Conservation (phyloP, 2,797 vertebrate genomes). For the Corythornis leucogaster region DNA sequence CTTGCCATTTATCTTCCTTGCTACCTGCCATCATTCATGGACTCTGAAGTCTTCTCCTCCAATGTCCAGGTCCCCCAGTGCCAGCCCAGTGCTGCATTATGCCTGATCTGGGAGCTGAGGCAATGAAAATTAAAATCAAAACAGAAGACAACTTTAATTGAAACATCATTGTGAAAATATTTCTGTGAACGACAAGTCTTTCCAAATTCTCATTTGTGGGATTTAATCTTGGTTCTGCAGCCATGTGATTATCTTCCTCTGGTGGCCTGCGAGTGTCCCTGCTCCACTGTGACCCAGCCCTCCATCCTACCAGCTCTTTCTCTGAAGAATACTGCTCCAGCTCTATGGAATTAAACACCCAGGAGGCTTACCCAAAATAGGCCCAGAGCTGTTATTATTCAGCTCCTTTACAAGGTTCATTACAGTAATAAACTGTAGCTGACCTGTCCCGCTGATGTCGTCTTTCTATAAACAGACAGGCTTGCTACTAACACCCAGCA, state of each 20-base stretch:
- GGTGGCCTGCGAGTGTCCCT: background rate
- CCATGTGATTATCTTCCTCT: background rate
- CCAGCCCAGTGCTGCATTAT: accelerated
- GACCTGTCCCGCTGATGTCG: conserved; percentile 21
- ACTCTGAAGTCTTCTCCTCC: background rate
- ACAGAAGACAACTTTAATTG: background rate
- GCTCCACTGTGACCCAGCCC: background rate
- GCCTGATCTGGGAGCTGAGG: background rate
- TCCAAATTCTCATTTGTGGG: background rate
- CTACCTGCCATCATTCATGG: accelerated
- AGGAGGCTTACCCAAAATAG: conserved; percentile 43
- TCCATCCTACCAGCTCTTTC: conserved; percentile 18
- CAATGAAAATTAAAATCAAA: background rate
- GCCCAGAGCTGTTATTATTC: conserved; percentile 3
- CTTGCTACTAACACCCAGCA: conserved; percentile 17
- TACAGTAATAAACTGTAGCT: background rate
- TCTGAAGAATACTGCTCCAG: background rate
- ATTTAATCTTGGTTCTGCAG: background rate
- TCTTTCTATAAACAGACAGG: conserved; percentile 24
- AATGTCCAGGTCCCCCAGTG: accelerated
- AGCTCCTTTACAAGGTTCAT: background rate
- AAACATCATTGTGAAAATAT: accelerated
- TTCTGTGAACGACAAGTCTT: background rate
- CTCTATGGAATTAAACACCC: conserved; percentile 16
- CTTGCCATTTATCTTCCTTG: accelerated